phyloP scores from a whole-genome alignment of 35 echinoderm and acorn worm species.

The Strongylocentrotus purpuratus region DNA sequence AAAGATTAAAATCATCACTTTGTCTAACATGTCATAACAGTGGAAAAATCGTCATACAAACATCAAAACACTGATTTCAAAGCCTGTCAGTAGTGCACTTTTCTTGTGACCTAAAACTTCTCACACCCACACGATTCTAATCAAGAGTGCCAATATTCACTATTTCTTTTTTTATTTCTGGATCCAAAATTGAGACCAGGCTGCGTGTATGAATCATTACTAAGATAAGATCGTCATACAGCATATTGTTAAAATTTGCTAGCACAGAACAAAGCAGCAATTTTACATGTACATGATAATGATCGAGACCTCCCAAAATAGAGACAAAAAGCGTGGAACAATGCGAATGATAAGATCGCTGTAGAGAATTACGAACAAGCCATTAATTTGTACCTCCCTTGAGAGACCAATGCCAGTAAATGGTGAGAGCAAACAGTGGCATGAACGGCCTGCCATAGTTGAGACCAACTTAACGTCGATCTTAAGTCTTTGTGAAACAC shows the following conservation, averaged over 20 bases:
- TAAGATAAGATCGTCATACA: background rate
- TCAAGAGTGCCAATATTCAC: background rate
- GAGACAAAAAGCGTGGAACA: background rate
- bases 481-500: too few relatives aligned
- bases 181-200: background rate
- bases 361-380: background rate
- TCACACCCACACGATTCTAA: background rate
- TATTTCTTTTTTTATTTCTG: background rate
- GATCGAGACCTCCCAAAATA: background rate
- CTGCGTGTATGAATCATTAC: background rate
- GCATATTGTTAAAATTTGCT: background rate
- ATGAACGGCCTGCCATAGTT: too few relatives aligned
- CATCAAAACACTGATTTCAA: background rate
- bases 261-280: background rate
- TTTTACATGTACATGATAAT: background rate
- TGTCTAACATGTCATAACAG: background rate
- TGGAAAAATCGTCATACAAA: background rate
- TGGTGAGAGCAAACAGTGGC: too few relatives aligned
- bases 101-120: background rate
- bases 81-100: background rate
- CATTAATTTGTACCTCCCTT: too few relatives aligned
- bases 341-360: background rate
- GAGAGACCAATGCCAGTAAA: too few relatives aligned
- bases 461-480: background rate
- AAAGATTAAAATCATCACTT: background rate